Base-by-base conservation (phyloP, 2,888 invertebrate species). In the Zygaena filipendulae region DNA sequence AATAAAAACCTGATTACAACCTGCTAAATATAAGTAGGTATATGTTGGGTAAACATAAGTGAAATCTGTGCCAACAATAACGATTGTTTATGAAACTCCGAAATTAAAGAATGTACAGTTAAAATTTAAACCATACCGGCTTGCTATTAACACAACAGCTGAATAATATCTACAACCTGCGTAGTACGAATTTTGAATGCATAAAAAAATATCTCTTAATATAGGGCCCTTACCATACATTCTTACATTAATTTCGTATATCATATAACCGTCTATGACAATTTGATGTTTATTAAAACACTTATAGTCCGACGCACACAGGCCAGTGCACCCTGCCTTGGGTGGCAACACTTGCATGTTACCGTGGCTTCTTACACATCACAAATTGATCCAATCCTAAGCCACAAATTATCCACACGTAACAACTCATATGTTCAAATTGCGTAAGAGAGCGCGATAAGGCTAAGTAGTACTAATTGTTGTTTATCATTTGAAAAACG, bases 171-270 rank as follows among this genome's bases (percentile, higher is more conserved):
- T 64, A 63, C 48, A 58, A 58, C 44, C 57, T 49, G 67, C 59
- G 48, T 59, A 63, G 61, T 61, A 61, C 52, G 64, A 71, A 72
- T 64, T 72, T 68, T 62, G 71, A 72, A 71, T 66, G 75, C 63
- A 68, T 77, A 77, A 77, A 77, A 75, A 77, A 79, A 79, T 77
- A 79, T 74, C 63, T 72, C 64, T 74, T 62, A 16, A 67, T 67
- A 70, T 69, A 68, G 66, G 74, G 72, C 71, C n/a, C 75, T 75
- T 72, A 77, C 74, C 75, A 74, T 74, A 77, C 68, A 59, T 70
- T 59, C 68, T 74, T 71, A 71, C 61, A 72, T 68, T 66, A 68
- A 64, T 64, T 60, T 71, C 71, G 74, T 72, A 69, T 70, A 75
- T 71, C 69, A 69, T 63, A 68, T n/a, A n/a, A 40, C 69, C 67